A percentile compares a stretch with the other conserved stretches of the same genome.
Conservation (phyloP, 2,113 vertebrate genomes). For the Chamaea fasciata region DNA sequence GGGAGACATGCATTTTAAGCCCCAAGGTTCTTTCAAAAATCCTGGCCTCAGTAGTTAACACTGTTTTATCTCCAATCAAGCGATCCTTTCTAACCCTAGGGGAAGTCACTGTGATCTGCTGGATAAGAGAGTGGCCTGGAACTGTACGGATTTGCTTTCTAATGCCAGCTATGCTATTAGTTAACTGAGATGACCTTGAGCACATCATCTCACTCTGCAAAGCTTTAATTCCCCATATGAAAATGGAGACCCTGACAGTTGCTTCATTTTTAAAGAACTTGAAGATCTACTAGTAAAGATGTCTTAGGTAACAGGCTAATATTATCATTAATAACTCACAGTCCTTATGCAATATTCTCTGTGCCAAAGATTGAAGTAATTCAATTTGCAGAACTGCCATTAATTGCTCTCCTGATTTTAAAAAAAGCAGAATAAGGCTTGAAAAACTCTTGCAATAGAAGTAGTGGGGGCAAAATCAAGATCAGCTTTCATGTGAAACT, state of each 20-base stretch:
- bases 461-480: not conserved
- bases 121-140: not conserved
- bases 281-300: slow-evolving; percentile 25
- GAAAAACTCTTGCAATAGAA: not conserved
- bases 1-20: not conserved
- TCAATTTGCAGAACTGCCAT: slow-evolving; percentile 37
- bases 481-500: not conserved
- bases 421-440: not conserved
- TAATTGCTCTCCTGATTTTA: slow-evolving; percentile 44
- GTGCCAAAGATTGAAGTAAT: slow-evolving; percentile 53
- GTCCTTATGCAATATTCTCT: slow-evolving; percentile 2
- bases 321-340: slow-evolving; percentile 37
- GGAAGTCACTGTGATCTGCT: not conserved
- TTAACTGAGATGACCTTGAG: slow-evolving; percentile 19
- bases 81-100: not conserved
- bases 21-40: not conserved
- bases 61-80: not conserved
- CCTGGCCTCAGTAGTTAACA: not conserved
- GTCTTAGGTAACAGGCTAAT: slow-evolving; percentile 29
- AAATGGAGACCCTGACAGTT: slow-evolving; percentile 32
- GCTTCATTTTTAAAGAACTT: slow-evolving; percentile 52
- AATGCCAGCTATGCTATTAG: slow-evolving; percentile 5
- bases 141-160: not conserved
- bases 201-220: not conserved
- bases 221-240: not conserved